Percentiles rank a stretch among this genome's conserved stretches.
These are phyloP conservation scores for Dasyurus viverrinus DNA, from an alignment of 2,113 vertebrate species.

Conservation along the genomic window DNA sequence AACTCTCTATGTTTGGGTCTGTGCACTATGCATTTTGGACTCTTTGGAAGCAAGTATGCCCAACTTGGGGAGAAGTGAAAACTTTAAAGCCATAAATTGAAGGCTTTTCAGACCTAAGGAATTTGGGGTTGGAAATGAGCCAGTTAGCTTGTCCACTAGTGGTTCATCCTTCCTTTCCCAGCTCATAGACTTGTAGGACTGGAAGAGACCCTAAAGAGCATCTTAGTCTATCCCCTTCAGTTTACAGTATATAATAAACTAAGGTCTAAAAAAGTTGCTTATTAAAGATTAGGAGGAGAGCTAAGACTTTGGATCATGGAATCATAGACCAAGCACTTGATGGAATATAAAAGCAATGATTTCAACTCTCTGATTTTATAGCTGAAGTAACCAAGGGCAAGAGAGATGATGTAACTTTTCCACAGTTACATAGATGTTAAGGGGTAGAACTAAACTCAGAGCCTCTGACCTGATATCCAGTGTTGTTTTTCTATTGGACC, in stretches of 20 bases:
- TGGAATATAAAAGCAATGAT: neutral
- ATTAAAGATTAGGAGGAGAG: neutral
- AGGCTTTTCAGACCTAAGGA: constrained; percentile 75
- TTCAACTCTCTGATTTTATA: neutral
- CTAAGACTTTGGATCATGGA: neutral
- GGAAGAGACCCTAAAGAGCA: neutral
- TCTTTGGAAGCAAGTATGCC: constrained; percentile 72
- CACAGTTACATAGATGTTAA: neutral
- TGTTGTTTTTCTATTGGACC: neutral
- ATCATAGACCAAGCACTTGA: neutral
- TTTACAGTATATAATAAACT: neutral
- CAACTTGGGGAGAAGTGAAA: constrained; percentile 66
- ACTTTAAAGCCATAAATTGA: constrained; percentile 77
- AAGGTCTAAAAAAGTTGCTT: neutral
- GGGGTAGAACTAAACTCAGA: neutral
- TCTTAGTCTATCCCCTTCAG: neutral
- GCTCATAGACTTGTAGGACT: neutral
- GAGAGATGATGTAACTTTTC: neutral
- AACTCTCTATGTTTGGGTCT: constrained; percentile 61
- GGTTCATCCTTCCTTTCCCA: constrained; percentile 73
- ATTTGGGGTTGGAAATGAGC: constrained; percentile 74
- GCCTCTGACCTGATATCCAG: neutral
- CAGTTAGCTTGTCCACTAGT: constrained; percentile 79
- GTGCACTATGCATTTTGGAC: constrained; percentile 61
- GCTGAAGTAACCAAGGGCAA: neutral